Percentiles rank a stretch among this genome's conserved stretches.
Conservation (phyloP, 2,113 vertebrate genomes). For the Dicerorhinus sumatrensis region DNA sequence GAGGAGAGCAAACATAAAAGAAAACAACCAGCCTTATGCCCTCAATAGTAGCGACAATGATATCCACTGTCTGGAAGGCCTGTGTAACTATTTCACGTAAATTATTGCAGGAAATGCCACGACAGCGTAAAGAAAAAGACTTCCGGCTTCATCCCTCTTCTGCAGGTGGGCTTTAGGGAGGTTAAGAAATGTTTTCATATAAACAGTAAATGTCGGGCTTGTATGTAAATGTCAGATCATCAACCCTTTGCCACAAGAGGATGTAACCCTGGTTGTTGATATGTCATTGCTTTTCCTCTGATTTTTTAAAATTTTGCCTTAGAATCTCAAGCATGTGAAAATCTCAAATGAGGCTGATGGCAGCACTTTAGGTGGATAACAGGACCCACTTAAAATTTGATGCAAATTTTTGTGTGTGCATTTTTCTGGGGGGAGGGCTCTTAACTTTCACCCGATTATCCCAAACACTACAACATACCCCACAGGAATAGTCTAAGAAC, state of each 20-base stretch:
- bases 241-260: neutral
- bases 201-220: neutral
- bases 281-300: neutral
- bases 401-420: neutral
- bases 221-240: conserved; percentile 48
- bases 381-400: neutral
- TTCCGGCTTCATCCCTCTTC: neutral
- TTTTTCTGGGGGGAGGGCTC: neutral
- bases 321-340: neutral
- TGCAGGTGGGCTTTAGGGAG: conserved; percentile 26
- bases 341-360: neutral
- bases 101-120: neutral
- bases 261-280: neutral
- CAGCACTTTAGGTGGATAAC: neutral
- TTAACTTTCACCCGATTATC: neutral
- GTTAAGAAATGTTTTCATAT: neutral
- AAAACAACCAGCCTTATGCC: neutral
- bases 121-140: neutral
- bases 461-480: neutral
- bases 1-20: neutral
- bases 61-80: neutral
- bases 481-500: neutral
- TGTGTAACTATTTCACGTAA: neutral
- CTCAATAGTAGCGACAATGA: neutral
- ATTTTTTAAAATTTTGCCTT: neutral